Conservation (phyloP, 2,113 vertebrate species). For the Callipepla squamata region DNA sequence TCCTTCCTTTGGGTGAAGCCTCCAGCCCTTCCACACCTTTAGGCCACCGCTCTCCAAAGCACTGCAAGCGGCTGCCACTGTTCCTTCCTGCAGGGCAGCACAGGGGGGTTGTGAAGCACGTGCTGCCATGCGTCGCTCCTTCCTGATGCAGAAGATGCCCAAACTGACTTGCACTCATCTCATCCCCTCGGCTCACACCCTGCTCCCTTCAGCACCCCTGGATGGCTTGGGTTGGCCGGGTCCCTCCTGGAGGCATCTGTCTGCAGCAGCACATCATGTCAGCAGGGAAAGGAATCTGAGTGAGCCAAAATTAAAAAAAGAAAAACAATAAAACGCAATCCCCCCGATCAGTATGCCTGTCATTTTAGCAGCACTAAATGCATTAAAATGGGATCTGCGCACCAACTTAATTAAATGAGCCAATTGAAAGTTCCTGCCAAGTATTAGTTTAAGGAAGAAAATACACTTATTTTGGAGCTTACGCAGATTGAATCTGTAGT, state of each 20-base stretch:
- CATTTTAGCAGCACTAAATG: neutral
- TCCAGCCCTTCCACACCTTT: neutral
- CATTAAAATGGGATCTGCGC: slow-evolving; percentile 48
- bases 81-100: neutral
- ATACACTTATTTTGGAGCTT: slow-evolving; percentile 62
- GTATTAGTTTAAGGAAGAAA: slow-evolving; percentile 71
- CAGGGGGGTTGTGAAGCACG: neutral
- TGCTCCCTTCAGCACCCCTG: neutral
- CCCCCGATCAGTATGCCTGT: slow-evolving; percentile 53
- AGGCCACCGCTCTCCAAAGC: neutral
- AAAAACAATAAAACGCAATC: slow-evolving; percentile 18
- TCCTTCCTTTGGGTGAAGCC: neutral
- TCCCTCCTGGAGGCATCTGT: neutral
- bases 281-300: neutral
- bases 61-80: neutral
- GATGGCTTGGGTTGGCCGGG: neutral
- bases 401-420: slow-evolving; percentile 61
- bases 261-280: neutral
- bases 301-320: neutral
- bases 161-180: neutral
- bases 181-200: neutral
- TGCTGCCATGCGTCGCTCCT: neutral
- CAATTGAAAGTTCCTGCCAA: slow-evolving; percentile 61
- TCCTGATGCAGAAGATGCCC: neutral
- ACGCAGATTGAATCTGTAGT: slow-evolving; percentile 64